Evolutionary conservation across 2,888 invertebrate species (phyloP).

Genomic region (Xestoiulus laeticollis): DNA sequence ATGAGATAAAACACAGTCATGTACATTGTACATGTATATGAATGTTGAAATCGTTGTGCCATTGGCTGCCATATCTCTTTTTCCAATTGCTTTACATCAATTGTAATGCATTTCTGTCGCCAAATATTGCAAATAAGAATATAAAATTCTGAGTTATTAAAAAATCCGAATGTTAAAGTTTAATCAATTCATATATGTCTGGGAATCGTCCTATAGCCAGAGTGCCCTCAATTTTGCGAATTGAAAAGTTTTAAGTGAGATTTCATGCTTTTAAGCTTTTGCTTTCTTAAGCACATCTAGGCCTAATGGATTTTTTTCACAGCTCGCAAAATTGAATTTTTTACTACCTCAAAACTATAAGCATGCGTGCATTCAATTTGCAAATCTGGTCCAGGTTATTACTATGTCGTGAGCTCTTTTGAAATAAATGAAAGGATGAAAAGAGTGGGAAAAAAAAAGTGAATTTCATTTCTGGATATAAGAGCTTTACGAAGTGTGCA

Average conservation of each 20-base stretch:
- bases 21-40: too few relatives aligned
- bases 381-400: slow-evolving; percentile 32
- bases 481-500: slow-evolving; percentile 11
- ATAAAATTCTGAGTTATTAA: too few relatives aligned
- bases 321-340: slow-evolving; percentile 25
- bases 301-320: slow-evolving; percentile 24
- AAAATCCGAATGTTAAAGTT: neutral
- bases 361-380: slow-evolving; percentile 6
- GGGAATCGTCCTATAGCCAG: neutral
- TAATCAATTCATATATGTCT: neutral
- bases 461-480: slow-evolving; percentile 6
- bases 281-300: neutral
- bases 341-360: slow-evolving; percentile 36
- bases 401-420: neutral
- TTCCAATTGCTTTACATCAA: neutral
- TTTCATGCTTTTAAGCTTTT: slow-evolving; percentile 37
- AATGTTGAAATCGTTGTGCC: neutral
- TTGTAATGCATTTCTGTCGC: neutral
- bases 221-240: slow-evolving; percentile 4
- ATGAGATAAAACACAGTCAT: too few relatives aligned
- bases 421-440: neutral
- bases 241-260: slow-evolving; percentile 29
- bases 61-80: neutral
- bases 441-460: neutral
- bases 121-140: too few relatives aligned